Conservation (phyloP, 2,888 invertebrate species). For the Spodoptera picta region DNA sequence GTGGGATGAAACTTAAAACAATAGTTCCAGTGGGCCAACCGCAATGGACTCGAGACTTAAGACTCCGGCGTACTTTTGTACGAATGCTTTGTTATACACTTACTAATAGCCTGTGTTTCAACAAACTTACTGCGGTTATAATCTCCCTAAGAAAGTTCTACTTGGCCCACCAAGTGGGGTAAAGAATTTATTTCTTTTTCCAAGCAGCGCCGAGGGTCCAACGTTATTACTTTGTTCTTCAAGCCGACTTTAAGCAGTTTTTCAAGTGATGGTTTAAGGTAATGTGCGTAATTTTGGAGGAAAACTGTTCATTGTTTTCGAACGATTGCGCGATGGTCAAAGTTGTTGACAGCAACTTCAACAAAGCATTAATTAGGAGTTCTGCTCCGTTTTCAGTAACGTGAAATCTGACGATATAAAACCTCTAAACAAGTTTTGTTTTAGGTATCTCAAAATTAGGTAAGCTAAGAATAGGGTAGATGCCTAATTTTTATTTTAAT, state of each 20-base stretch:
- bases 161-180: conserved; percentile 31
- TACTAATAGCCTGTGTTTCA: conserved; percentile 36
- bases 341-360: too few species aligned
- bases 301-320: conserved; percentile 13
- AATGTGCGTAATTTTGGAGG: conserved; percentile 18
- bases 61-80: conserved; percentile 42
- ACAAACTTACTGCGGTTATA: conserved; percentile 49
- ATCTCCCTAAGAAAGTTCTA: conserved; percentile 44
- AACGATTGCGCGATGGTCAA: too few species aligned
- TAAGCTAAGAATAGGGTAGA: too few species aligned
- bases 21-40: conserved; percentile 51
- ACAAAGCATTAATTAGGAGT: too few species aligned
- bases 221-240: conserved; percentile 45
- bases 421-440: too few species aligned
- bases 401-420: too few species aligned
- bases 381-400: too few species aligned
- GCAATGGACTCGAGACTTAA: conserved; percentile 45
- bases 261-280: conserved; percentile 25
- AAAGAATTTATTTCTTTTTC: conserved; percentile 47
- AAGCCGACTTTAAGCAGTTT: conserved; percentile 36
- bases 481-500: too few species aligned
- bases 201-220: conserved; percentile 28
- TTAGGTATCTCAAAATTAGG: too few species aligned
- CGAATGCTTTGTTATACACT: conserved; percentile 47
- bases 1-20: conserved; percentile 48